These are phyloP conservation scores for Mastomys natalensis DNA, from an alignment of 2,113 vertebrate species.

Conservation along the genomic window DNA sequence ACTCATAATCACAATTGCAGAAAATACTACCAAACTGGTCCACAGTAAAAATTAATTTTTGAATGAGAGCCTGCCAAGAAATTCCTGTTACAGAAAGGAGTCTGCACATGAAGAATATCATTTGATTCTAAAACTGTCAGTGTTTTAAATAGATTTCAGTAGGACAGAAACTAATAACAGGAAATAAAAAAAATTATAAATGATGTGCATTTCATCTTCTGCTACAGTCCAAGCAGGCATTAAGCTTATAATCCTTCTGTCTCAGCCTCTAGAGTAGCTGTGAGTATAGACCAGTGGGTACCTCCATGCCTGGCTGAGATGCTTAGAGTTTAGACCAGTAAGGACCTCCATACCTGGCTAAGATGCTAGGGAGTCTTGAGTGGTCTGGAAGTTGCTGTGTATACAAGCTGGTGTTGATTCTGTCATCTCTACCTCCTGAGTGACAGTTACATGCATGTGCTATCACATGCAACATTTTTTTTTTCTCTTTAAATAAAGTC, in stretches of 20 bases:
- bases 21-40: neutral
- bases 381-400: neutral
- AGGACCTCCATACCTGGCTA: neutral
- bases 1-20: neutral
- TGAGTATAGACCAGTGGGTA: neutral
- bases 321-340: too few relatives aligned
- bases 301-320: neutral
- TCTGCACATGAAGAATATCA: neutral
- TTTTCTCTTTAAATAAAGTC: neutral
- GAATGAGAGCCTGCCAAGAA: neutral
- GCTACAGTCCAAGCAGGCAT: neutral
- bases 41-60: neutral
- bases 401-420: neutral
- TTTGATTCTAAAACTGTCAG: neutral
- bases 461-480: neutral
- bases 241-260: neutral
- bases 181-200: neutral
- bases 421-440: neutral
- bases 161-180: neutral
- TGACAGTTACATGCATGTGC: too few relatives aligned
- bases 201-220: neutral
- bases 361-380: neutral
- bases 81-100: neutral
- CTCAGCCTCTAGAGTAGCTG: neutral
- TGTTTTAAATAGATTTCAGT: conserved; percentile 3